These are phyloP conservation scores for Coracias cyanogaster DNA, from an alignment of 2,797 vertebrate species.

Conservation along the genomic window DNA sequence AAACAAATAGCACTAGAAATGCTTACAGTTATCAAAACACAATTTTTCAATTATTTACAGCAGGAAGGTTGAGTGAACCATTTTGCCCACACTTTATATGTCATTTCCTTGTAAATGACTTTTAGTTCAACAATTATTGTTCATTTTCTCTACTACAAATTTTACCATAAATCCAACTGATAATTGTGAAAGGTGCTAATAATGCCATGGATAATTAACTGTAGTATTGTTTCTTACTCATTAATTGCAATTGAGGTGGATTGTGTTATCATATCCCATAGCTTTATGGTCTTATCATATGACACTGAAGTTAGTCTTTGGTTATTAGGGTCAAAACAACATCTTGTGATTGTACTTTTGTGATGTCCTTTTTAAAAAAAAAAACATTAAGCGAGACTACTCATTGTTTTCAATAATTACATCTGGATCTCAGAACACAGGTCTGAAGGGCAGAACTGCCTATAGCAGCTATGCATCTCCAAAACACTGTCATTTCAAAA, in stretches of 20 bases:
- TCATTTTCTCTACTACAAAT: neutral
- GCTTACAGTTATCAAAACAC: neutral
- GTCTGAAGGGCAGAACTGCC: neutral
- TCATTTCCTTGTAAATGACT: neutral
- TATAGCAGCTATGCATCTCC: neutral
- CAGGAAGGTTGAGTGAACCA: neutral
- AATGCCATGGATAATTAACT: neutral
- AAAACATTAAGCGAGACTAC: neutral
- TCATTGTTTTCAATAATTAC: neutral
- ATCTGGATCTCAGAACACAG: neutral
- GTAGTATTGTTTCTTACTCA: slow-evolving; percentile 66
- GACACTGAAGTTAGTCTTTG: slow-evolving; percentile 81
- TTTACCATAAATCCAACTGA: neutral
- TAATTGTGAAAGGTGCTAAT: neutral
- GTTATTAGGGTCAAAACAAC: slow-evolving; percentile 81
- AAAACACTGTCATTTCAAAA: neutral
- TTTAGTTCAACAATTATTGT: neutral
- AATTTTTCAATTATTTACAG: neutral
- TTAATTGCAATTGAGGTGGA: slow-evolving; percentile 78
- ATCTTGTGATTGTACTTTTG: slow-evolving; percentile 78
- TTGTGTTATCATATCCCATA: slow-evolving; percentile 80
- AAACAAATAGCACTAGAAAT: neutral
- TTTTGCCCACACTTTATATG: neutral
- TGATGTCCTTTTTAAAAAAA: slow-evolving; percentile 77
- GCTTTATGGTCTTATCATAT: slow-evolving; percentile 78